These are phyloP conservation scores for Marisa cornuarietis DNA, from an alignment of 1,140 invertebrate genomes.

Conservation along the genomic window DNA sequence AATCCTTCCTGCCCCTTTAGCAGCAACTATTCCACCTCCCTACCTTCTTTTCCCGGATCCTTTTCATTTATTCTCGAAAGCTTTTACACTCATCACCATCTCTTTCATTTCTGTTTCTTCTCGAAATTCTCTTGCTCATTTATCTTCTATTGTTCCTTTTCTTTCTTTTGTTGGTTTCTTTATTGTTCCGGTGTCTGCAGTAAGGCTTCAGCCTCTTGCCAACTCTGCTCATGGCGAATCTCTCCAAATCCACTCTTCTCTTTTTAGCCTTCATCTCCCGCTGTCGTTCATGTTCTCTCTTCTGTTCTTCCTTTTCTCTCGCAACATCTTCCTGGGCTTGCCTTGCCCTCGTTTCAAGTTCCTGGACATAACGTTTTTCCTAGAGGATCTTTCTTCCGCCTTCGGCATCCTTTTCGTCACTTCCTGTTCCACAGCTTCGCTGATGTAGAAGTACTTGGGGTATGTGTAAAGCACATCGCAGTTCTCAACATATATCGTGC, in stretches of 20 bases:
- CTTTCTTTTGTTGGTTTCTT: background rate
- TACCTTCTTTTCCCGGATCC: background rate
- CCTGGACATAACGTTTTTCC: constrained; percentile 5
- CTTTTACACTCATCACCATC: background rate
- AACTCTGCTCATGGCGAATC: background rate
- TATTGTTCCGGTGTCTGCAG: background rate
- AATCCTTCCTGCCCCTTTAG: too few relatives aligned
- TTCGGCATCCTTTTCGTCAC: background rate
- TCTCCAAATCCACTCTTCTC: background rate
- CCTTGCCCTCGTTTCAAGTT: constrained; percentile 1
- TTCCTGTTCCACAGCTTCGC: constrained; percentile 13
- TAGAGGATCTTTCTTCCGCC: constrained; percentile 1
- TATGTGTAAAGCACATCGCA: constrained; percentile 2
- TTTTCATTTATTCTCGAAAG: too few relatives aligned
- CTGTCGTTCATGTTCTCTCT: background rate
- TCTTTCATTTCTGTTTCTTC: background rate
- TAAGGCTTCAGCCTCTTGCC: background rate
- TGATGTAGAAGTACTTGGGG: constrained; percentile 12
- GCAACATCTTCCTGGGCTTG: background rate
- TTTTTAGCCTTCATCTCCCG: background rate
- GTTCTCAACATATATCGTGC: background rate
- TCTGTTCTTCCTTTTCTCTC: background rate
- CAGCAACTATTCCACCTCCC: too few relatives aligned
- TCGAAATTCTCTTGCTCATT: too few relatives aligned
- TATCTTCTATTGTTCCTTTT: background rate